Base-by-base conservation (phyloP, 2,797 vertebrate genomes). In the Pyrocephalus nanus region DNA sequence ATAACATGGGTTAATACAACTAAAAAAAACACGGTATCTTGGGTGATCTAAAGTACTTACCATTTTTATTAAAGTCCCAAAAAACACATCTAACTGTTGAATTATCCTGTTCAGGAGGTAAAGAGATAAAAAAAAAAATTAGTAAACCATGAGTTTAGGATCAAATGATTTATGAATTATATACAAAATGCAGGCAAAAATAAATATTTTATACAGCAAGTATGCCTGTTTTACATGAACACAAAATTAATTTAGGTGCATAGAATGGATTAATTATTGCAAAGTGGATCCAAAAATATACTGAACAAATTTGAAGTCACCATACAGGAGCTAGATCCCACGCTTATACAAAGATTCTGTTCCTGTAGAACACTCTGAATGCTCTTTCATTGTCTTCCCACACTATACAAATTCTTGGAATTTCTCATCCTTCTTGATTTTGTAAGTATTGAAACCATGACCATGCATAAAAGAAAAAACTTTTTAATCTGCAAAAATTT, bases 21-120 rank as follows among this genome's bases (percentile, higher is more conserved):
- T 78, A 64, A 82, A 72, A 15, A 15, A 8, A 66, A 16, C 15
- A 47, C 9, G 13, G 3, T n/a, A 50, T 45, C 51, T 62, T 78
- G 20, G 19, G 42, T 64, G 78, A 27, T 62, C 74, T 47, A 34
- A 85, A 86, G 79, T 16, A 97, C 98, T 97, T 97, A 99, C 99
- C 97, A 42, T 99, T 99, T 97, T 91, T 92, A 60, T 42, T 87
- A 11, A 98, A 98, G 96, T 99, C 98, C 99, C 99, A 99, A 95
- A 98, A 99, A 51, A 97, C 99, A 96, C 99, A 99, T 66, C 96
- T 97, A 55, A 98, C 96, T 30, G 75, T 88, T 79, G 87, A 92
- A 82, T 98, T 98, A 70, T 91, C 92, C 99, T 99, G 95, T 94
- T 92, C 18, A 30, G 76, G 36, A 69, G 53, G 27, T 83, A 47